phyloP scores from a whole-genome alignment of 2,888 invertebrate species.

The Antheraea yamamai region DNA sequence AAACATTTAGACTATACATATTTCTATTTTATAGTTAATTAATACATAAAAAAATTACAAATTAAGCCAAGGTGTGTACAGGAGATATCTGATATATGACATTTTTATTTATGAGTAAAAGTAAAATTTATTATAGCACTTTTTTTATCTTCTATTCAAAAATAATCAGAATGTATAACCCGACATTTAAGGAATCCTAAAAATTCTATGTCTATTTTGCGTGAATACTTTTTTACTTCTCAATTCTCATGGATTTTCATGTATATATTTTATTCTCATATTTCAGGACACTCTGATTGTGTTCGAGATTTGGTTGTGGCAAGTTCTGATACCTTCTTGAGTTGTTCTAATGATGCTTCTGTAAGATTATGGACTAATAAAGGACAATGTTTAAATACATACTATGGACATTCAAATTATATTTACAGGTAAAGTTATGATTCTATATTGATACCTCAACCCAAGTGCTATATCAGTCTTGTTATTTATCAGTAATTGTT shows the following conservation, averaged over 20 bases:
- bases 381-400: constrained; percentile 89
- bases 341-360: constrained; percentile 95
- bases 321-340: constrained; percentile 89
- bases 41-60: too few species aligned
- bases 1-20: too few species aligned
- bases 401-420: constrained; percentile 93
- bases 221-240: background rate
- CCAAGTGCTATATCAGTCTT: background rate
- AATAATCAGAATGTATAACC: too few species aligned
- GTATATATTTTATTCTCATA: constrained; percentile 29
- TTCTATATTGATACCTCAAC: background rate
- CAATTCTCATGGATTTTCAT: background rate
- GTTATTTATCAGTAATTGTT: background rate
- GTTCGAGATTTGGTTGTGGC: constrained; percentile 90
- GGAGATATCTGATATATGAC: too few species aligned
- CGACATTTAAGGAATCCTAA: background rate
- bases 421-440: constrained; percentile 85
- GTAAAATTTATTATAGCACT: too few species aligned
- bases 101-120: too few species aligned
- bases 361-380: constrained; percentile 91
- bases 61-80: too few species aligned
- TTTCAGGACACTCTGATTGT: constrained; percentile 94
- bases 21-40: too few species aligned
- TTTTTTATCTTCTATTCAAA: too few species aligned
- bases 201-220: background rate